These are phyloP conservation scores for Mycalesis mineus DNA, from an alignment of 2,888 invertebrate genomes.

Conservation along the genomic window DNA sequence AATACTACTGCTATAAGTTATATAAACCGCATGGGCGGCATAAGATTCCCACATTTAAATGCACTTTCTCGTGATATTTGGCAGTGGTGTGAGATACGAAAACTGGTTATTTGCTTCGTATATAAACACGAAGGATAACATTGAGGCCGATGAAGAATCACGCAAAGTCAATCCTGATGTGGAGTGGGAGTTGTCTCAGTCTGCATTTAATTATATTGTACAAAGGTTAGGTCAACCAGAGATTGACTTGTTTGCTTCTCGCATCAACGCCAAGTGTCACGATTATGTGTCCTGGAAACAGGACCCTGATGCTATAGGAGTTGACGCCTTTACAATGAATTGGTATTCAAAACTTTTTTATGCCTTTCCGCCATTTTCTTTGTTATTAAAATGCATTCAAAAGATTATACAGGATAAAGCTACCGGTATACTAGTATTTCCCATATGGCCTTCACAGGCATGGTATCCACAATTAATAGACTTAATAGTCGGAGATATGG, in stretches of 20 bases:
- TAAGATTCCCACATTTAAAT: slow-evolving; percentile 27
- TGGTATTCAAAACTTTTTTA: slow-evolving; percentile 24
- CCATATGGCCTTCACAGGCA: slow-evolving; percentile 19
- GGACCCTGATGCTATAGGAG: slow-evolving; percentile 22
- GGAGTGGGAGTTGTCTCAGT: slow-evolving; percentile 29
- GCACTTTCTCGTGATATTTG: slow-evolving; percentile 24
- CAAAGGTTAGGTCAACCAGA: slow-evolving; percentile 21
- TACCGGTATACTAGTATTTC: slow-evolving; percentile 30
- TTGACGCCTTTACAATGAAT: slow-evolving; percentile 24
- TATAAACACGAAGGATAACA: slow-evolving; percentile 38
- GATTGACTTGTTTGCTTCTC: slow-evolving; percentile 27
- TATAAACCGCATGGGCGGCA: slow-evolving; percentile 27
- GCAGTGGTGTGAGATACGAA: slow-evolving; percentile 32
- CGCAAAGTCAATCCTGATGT: slow-evolving; percentile 29
- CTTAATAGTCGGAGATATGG: too few species aligned
- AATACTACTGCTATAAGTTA: slow-evolving; percentile 21
- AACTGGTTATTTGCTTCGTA: slow-evolving; percentile 40
- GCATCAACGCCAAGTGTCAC: slow-evolving; percentile 23
- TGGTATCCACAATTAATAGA: slow-evolving; percentile 30
- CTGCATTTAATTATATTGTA: slow-evolving; percentile 15
- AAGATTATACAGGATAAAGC: slow-evolving; percentile 20
- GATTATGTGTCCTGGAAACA: slow-evolving; percentile 20
- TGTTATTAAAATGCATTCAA: slow-evolving; percentile 15
- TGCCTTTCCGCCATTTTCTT: slow-evolving; percentile 29
- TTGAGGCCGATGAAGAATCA: slow-evolving; percentile 32